A percentile compares a stretch with the other conserved stretches of the same genome.
phyloP scores from a whole-genome alignment of 2,888 invertebrate species.

The Calephelis perditalis region DNA sequence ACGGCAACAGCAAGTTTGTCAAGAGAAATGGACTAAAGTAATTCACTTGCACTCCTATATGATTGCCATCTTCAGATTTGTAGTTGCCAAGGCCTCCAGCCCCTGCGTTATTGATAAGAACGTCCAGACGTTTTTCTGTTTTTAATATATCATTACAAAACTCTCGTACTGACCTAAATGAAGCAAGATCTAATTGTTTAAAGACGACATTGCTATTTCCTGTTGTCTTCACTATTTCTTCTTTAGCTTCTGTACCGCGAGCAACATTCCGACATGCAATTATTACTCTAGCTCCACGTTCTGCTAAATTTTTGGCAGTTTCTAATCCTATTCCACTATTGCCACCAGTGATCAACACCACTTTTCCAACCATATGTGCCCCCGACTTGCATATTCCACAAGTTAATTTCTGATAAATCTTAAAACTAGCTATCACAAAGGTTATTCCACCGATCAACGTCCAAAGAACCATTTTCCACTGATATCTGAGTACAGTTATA shows the following conservation, averaged over 20 bases:
- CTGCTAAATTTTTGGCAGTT: constrained; percentile 70
- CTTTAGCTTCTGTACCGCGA: constrained; percentile 53
- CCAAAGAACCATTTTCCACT: constrained; percentile 25
- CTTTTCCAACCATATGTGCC: constrained; percentile 68
- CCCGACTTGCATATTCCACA: constrained; percentile 59
- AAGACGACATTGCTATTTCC: constrained; percentile 56
- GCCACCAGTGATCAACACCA: constrained; percentile 65
- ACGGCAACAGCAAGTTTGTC: constrained; percentile 77
- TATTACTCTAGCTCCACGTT: constrained; percentile 70
- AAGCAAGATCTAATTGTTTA: constrained; percentile 60
- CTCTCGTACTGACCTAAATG: constrained; percentile 66
- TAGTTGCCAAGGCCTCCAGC: constrained; percentile 64
- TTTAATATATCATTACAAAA: constrained; percentile 76
- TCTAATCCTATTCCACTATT: constrained; percentile 74
- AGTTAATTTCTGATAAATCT: constrained; percentile 62
- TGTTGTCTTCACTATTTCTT: constrained; percentile 54
- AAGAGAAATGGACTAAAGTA: constrained; percentile 85
- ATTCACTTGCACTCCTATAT: constrained; percentile 84
- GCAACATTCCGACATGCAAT: constrained; percentile 67
- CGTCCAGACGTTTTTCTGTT: constrained; percentile 70
- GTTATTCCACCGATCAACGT: constrained; percentile 25
- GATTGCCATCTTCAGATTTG: constrained; percentile 81
- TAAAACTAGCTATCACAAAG: constrained; percentile 42
- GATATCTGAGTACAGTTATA: neutral
- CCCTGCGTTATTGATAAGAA: constrained; percentile 80